phyloP scores from a whole-genome alignment of 2,797 vertebrate species.

The Rhinoraja longicauda region DNA sequence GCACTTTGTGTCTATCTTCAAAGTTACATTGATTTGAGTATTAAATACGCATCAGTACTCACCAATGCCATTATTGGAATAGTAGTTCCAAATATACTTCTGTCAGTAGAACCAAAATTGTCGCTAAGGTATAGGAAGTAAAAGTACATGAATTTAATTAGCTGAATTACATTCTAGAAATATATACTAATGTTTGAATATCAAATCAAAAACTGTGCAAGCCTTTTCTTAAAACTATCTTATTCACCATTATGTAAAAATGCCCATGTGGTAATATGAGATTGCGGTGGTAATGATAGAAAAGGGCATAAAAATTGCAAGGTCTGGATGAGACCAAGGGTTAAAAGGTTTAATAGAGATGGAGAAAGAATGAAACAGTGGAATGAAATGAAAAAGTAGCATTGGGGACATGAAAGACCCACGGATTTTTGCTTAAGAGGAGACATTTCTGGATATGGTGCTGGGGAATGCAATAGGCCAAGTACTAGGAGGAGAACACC shows the following conservation, averaged over 20 bases:
- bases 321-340: no score
- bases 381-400: no score
- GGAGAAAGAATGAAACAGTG: no score
- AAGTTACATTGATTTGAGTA: background rate
- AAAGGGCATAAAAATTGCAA: no score
- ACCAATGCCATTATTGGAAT: constrained; percentile 85
- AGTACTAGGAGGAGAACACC: no score
- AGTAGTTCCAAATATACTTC: constrained; percentile 76
- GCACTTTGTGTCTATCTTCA: background rate
- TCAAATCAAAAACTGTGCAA: background rate
- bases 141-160: background rate
- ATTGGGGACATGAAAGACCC: no score
- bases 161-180: background rate
- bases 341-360: no score
- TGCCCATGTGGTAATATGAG: no score
- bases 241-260: background rate
- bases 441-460: no score
- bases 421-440: no score
- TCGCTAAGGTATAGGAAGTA: constrained; percentile 55
- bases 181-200: background rate
- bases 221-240: background rate
- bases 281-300: no score
- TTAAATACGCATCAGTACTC: constrained; percentile 53
- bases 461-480: no score
- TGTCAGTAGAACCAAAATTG: constrained; percentile 73